These are phyloP conservation scores for Oryzias dopingdopingensis DNA, from an alignment of 2,797 vertebrate genomes.

Conservation along the genomic window DNA sequence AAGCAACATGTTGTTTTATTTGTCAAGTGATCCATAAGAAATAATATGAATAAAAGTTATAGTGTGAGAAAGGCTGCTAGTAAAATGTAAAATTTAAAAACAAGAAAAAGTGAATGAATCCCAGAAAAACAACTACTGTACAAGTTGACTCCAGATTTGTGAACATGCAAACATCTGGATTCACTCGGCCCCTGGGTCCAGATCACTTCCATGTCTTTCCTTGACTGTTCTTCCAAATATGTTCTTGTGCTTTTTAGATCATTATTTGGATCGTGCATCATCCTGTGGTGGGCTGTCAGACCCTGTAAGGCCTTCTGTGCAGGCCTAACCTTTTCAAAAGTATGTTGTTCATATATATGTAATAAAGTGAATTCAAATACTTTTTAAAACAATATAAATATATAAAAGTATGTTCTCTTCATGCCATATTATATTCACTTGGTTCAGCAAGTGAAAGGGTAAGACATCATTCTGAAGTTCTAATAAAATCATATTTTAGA, in stretches of 20 bases:
- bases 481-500: too few relatives aligned
- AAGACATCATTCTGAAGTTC: too few relatives aligned
- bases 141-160: constrained; percentile 64
- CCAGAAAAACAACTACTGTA: constrained; percentile 72
- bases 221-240: constrained; percentile 53
- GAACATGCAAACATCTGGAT: constrained; percentile 73
- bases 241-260: constrained; percentile 17
- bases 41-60: constrained; percentile 23
- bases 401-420: too few relatives aligned
- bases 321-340: too few relatives aligned
- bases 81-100: constrained; percentile 51
- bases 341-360: too few relatives aligned
- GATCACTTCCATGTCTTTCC: constrained; percentile 54
- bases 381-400: too few relatives aligned
- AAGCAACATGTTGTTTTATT: constrained; percentile 41
- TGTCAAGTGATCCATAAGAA: constrained; percentile 37
- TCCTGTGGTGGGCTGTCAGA: too few relatives aligned
- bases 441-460: too few relatives aligned
- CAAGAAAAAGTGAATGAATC: constrained; percentile 55
- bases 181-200: constrained; percentile 63
- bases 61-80: constrained; percentile 30
- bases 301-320: too few relatives aligned
- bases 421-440: too few relatives aligned
- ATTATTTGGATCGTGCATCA: too few relatives aligned
- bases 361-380: too few relatives aligned